Base-by-base conservation (phyloP, 2,888 invertebrate genomes). In the Tinea pellionella region DNA sequence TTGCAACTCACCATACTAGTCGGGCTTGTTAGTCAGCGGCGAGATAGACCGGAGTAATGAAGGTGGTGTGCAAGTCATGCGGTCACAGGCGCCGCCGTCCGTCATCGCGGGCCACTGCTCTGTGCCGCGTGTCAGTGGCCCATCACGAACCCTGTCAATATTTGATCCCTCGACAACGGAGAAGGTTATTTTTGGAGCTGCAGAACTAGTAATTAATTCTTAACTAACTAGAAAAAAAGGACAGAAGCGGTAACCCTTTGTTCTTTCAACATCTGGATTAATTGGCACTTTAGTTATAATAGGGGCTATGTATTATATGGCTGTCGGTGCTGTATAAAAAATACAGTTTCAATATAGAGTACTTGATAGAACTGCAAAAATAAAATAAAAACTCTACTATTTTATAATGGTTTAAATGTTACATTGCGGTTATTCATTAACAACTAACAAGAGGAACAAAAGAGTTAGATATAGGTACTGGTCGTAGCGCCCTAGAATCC, bases 1-100 rank as follows among this genome's bases (percentile, higher is more conserved):
- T 84, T 81, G 85, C 87, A 84, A 87, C 72, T 87, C 87, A 87
- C 78, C 83, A 86, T 83, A 85, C 86, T 86, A 85, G 80, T 83
- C 72, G 66, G 78, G 84, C 87, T 87, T 85, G 87, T 87, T 87
- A 87, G 85, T 80, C 66, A 65, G 68, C 68, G 66, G 63, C 63
- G 65, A 64, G 68, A 68, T 67, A 69, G 69, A 67, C 69, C 64
- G 66, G 68, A 67, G 69, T 85, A 85, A 83, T 85, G 82, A 86
- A 80, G 77, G 75, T 69, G 72, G 75, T 74, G 65, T 79, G 86
- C 86, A 85, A 87, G 86, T 87, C 86, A 87, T 68, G 73, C 73
- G 73, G 73, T 71, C 70, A 68, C 73, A 74, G 77, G 77, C 79
- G 83, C 75, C 75, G 73, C 69, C 65, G 70, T 66, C 70, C 75